These are phyloP conservation scores for Eueremaeus valkanovi DNA, from an alignment of 2,888 invertebrate genomes.

Conservation along the genomic window DNA sequence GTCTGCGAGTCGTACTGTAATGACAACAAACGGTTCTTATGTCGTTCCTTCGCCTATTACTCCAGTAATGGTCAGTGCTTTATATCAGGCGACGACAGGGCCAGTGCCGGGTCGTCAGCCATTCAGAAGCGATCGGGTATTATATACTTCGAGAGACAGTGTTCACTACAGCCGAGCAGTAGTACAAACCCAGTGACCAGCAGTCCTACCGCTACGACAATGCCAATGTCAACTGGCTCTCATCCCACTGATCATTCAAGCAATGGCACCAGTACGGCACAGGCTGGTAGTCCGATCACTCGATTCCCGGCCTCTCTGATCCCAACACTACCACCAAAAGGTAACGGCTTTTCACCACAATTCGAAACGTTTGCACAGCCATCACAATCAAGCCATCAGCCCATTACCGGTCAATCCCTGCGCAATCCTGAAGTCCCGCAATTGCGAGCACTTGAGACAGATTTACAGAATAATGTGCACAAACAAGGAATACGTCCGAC, in stretches of 20 bases:
- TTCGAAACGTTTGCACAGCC: constrained; percentile 19
- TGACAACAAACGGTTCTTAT: constrained; percentile 52
- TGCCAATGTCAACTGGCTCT: background rate
- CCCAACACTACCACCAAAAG: constrained; percentile 35
- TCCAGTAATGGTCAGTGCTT: constrained; percentile 54
- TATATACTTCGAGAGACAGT: constrained; percentile 47
- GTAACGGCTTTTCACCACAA: constrained; percentile 31
- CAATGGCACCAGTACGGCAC: constrained; percentile 28
- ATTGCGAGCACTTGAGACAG: constrained; percentile 39
- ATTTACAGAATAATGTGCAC: background rate
- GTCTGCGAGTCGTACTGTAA: constrained; percentile 53
- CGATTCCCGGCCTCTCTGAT: constrained; percentile 33
- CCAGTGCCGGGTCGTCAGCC: constrained; percentile 45
- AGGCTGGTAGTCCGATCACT: constrained; percentile 14
- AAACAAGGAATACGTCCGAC: background rate
- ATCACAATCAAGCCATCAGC: background rate
- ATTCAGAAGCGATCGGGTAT: constrained; percentile 46
- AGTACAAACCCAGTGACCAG: constrained; percentile 4
- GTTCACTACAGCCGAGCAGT: constrained; percentile 39
- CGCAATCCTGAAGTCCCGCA: background rate
- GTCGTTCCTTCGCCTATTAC: constrained; percentile 54
- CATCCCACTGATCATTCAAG: background rate
- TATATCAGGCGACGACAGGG: constrained; percentile 51
- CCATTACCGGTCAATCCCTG: background rate
- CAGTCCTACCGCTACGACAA: background rate